phyloP scores from a whole-genome alignment of 2,888 invertebrate species.

The Sphaerophoria taeniata region DNA sequence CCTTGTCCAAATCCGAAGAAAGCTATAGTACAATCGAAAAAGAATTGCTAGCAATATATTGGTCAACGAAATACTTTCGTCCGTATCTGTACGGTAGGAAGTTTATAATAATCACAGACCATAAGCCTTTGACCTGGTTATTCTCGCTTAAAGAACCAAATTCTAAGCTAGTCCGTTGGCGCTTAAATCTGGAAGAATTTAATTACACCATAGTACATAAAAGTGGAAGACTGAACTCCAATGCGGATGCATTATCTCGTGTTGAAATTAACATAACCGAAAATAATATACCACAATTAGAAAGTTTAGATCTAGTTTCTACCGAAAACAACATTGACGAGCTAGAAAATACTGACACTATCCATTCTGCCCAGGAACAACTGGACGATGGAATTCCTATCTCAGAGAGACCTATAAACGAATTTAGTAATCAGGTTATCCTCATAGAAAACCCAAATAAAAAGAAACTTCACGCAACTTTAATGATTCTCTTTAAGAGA shows the following conservation, averaged over 20 bases:
- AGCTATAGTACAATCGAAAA: slow-evolving; percentile 76
- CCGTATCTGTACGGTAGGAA: slow-evolving; percentile 78
- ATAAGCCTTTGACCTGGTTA: slow-evolving; percentile 77
- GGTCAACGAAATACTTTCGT: slow-evolving; percentile 35
- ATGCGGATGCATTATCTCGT: slow-evolving; percentile 60
- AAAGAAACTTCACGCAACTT: neutral
- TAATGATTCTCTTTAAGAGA: slow-evolving; percentile 28
- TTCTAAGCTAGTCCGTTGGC: slow-evolving; percentile 59
- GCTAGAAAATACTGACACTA: slow-evolving; percentile 9
- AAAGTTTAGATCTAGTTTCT: slow-evolving; percentile 7
- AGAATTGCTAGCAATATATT: slow-evolving; percentile 76
- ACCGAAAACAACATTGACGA: slow-evolving; percentile 23
- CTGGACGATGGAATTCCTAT: slow-evolving; percentile 49
- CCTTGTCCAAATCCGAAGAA: slow-evolving; percentile 73
- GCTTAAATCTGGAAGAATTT: slow-evolving; percentile 50
- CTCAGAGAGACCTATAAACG: slow-evolving; percentile 47
- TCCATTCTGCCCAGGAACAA: slow-evolving; percentile 36
- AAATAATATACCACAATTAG: slow-evolving; percentile 1
- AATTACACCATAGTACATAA: slow-evolving; percentile 24
- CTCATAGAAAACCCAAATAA: slow-evolving; percentile 19
- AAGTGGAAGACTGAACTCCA: slow-evolving; percentile 44
- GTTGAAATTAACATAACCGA: slow-evolving; percentile 34
- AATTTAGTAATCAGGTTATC: slow-evolving; percentile 25
- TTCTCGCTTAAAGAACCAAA: slow-evolving; percentile 77
- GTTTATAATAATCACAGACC: slow-evolving; percentile 81